Base-by-base conservation (phyloP, 2,113 vertebrate genomes). In the Hyperopisus bebe region DNA sequence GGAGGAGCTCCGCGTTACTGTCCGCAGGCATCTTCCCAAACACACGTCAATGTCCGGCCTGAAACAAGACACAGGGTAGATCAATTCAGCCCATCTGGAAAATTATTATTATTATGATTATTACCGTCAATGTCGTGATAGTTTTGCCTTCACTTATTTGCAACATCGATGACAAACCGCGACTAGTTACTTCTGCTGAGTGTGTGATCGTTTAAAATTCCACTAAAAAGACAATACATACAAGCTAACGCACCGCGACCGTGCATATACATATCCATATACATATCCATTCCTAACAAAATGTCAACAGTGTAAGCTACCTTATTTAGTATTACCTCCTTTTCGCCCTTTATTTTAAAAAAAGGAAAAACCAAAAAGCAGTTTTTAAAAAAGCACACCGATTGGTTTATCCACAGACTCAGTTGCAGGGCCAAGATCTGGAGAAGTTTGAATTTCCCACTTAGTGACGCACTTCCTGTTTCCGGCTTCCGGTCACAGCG, bases 381-480 rank as follows among this genome's bases (percentile, higher is more conserved):
- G 42, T 13, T 66, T 21, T 50, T 0, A 44, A 70, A 70, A 35
- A n/a, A 10, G 17, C 50, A 74, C 21, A 88, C n/a, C 62, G 3
- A 2, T 1, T 35, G 15, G 21, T 9, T 53, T 44, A 0, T 9
- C 5, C 80, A 48, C 5, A 21, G 39, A 85, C 92, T 93, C 94
- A 31, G 0, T 35, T 10, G n/a, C 21, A 39, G 15, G 24, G 27
- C 39, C 24, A 21, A 92, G 94, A 91, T 91, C 93, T 87, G 8
- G 24, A 58, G 24, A 93, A 91, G 70, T 96, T 96, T 96, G 95
- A 96, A 96, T 95, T 95, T 95, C 91, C 94, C 91, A 90, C 94
- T 88, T 90, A 31, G 66, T 91, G 89, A 93, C 90, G 3, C 0
- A 50, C 91, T 93, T 95, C 93, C 93, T 47, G 85, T 86, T 93